phyloP scores from a whole-genome alignment of 2,113 vertebrate species.

The Psittacus erithacus region DNA sequence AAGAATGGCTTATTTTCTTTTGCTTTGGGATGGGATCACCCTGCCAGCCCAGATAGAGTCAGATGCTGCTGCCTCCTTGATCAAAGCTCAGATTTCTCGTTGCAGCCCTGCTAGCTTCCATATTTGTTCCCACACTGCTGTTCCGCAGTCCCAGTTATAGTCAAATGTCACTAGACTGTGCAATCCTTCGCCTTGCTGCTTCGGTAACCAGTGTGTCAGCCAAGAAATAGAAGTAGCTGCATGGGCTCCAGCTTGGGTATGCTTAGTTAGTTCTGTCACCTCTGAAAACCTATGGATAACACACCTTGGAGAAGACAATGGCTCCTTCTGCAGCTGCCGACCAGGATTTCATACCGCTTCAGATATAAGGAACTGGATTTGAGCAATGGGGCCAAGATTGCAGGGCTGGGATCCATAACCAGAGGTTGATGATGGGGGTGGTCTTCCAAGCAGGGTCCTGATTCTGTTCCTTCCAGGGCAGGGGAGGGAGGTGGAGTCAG shows the following conservation, averaged over 20 bases:
- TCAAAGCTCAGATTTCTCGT: conserved; percentile 34
- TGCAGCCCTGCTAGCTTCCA: background rate
- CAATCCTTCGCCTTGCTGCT: conserved; percentile 4
- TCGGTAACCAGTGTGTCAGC: background rate
- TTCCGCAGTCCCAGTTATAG: background rate
- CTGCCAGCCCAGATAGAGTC: conserved; percentile 31
- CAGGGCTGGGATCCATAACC: background rate
- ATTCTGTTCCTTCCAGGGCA: background rate
- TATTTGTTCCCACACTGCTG: conserved; percentile 12
- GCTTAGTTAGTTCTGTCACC: background rate
- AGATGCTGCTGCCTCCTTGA: conserved; percentile 25
- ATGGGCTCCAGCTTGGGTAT: background rate
- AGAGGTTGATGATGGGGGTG: conserved; percentile 42
- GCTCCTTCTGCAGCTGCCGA: background rate
- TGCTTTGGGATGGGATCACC: conserved; percentile 32
- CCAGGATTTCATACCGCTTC: background rate
- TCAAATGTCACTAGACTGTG: background rate
- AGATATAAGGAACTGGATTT: background rate
- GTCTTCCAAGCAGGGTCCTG: background rate
- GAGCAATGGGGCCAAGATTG: background rate
- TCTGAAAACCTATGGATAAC: background rate
- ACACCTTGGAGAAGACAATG: background rate
- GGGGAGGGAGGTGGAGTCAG: background rate
- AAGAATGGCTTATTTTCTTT: conserved; percentile 43
- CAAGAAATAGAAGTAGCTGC: conserved; percentile 21